Evolutionary conservation across 1,140 invertebrate species (phyloP), one percentile per base, ranked within the genome.

Genomic region (Bombus impatiens): DNA sequence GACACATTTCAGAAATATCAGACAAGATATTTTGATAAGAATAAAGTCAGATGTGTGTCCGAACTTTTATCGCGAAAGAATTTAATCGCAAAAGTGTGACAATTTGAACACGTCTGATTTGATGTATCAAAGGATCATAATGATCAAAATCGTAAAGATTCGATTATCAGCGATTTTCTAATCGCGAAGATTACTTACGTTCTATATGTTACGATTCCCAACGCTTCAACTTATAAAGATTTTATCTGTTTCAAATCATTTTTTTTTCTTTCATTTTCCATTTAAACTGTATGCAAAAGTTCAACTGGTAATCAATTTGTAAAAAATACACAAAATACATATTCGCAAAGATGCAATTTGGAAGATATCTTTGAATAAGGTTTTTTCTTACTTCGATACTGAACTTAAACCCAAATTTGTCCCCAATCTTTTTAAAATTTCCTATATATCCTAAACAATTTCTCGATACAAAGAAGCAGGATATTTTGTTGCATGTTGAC

Each of bases 11-110:
- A 13, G 40, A 71, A 81, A 40, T 70, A 57, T 72, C 68, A 28
- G 12, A 42, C 13, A 9, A 22, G 65, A 67, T 67, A 35, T n/a
- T 62, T n/a, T n/a, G 78, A 71, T 80, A 70, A 53, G 67, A 22
- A 12, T 32, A 42, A 81, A 81, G 1, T 81, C 18, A 53, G 44
- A 22, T 71, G 8, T 9, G 28, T 25, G 25, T 13, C 37, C 18
- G 3, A 44, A 53, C 18, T 53, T 72, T 81, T 72, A 81, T 81
- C 68, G 15, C 28, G 9, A 0, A 72, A 37, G 79, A 72, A 81
- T 81, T 71, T 81, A 81, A 81, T 81, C 68, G 47, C 28, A 18
- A 40, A 35, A 40, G 28, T 15, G 53, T 37, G n/a, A n/a, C 47
- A 59, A 81, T 53, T 42, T 40, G 25, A 57, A 42, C 35, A 42